These are phyloP conservation scores for Euwallacea fornicatus DNA, from an alignment of 1,140 invertebrate species.

Conservation along the genomic window DNA sequence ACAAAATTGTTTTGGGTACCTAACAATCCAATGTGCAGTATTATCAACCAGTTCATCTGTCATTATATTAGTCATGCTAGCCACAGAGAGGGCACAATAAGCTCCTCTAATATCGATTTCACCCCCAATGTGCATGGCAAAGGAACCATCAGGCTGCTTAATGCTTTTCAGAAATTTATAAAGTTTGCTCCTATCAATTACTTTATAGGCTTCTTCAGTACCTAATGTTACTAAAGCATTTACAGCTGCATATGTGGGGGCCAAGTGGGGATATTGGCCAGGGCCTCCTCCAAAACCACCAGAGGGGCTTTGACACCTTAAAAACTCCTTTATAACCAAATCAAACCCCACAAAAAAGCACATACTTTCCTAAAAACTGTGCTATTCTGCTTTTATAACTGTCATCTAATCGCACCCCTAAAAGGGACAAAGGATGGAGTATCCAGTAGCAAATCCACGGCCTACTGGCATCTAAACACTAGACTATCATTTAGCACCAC, in stretches of 20 bases:
- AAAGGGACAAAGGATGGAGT: slow-evolving; percentile 81
- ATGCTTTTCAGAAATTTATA: slow-evolving; percentile 78
- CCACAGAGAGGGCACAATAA: slow-evolving; percentile 92
- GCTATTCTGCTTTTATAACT: slow-evolving; percentile 64
- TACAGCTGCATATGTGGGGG: slow-evolving; percentile 95
- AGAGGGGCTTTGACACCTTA: slow-evolving; percentile 73
- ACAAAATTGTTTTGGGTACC: slow-evolving; percentile 44
- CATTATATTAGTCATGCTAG: slow-evolving; percentile 80
- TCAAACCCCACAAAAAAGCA: not conserved
- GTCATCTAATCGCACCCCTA: slow-evolving; percentile 73
- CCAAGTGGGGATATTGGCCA: slow-evolving; percentile 87
- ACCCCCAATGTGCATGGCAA: slow-evolving; percentile 88
- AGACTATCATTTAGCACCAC: slow-evolving; percentile 36
- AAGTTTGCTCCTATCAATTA: slow-evolving; percentile 81
- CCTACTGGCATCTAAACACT: slow-evolving; percentile 89
- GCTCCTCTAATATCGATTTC: slow-evolving; percentile 93
- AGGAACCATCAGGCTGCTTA: slow-evolving; percentile 83
- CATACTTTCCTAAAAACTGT: slow-evolving; percentile 64
- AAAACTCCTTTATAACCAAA: slow-evolving; percentile 3
- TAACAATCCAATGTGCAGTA: slow-evolving; percentile 87
- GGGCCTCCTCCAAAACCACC: slow-evolving; percentile 96
- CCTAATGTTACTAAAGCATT: slow-evolving; percentile 89
- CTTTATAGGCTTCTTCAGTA: slow-evolving; percentile 80
- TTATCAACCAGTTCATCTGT: slow-evolving; percentile 75
- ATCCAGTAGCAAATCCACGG: slow-evolving; percentile 97